Conservation (phyloP, 1,140 invertebrate genomes). For the Lepeophtheirus salmonis region DNA sequence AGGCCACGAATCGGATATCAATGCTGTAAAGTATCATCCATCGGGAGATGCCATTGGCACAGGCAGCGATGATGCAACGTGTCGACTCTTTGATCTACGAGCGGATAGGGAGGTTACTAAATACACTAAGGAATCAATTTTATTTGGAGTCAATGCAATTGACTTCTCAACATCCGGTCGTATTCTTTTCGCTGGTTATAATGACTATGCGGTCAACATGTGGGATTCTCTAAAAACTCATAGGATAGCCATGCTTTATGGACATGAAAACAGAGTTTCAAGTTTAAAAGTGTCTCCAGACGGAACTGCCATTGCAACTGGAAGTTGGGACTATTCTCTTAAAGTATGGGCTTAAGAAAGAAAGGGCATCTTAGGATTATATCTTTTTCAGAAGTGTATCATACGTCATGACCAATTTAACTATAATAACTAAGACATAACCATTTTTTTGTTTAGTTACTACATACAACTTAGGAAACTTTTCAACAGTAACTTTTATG, state of each 20-base stretch:
- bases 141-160: conserved; percentile 94
- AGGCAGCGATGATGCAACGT: conserved; percentile 87
- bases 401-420: no score
- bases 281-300: conserved; percentile 65
- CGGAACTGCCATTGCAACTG: conserved; percentile 89
- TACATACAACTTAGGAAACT: no score
- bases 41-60: conserved; percentile 95
- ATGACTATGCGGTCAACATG: conserved; percentile 94
- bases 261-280: conserved; percentile 81
- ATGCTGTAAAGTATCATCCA: conserved; percentile 96
- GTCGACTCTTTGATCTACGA: conserved; percentile 80
- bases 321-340: conserved; percentile 92
- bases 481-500: no score
- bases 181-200: conserved; percentile 39
- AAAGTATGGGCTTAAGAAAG: conserved; percentile 39
- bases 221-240: conserved; percentile 94
- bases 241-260: conserved; percentile 75
- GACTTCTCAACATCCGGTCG: conserved; percentile 73
- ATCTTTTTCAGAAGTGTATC: no score
- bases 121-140: conserved; percentile 90
- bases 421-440: no score
- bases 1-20: conserved; percentile 94
- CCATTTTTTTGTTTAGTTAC: no score
- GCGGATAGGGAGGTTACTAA: conserved; percentile 93
- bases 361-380: no score